These are phyloP conservation scores for Grammomys surdaster DNA, from an alignment of 2,113 vertebrate genomes.

Conservation along the genomic window DNA sequence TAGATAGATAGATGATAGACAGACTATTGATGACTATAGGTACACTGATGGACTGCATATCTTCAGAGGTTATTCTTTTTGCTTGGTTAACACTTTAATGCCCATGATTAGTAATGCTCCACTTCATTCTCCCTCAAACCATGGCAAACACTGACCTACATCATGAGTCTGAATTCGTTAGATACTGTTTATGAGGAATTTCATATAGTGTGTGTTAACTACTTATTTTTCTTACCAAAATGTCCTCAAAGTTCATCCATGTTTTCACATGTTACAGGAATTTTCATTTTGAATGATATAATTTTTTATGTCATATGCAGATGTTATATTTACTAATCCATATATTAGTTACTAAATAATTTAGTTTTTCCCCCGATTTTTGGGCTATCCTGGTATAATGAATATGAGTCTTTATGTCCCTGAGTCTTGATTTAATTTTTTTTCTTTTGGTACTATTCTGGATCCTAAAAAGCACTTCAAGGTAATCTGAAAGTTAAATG, in stretches of 20 bases:
- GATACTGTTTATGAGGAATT: background rate
- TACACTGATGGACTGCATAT: too few species aligned
- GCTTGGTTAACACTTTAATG: background rate
- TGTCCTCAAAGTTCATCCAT: background rate
- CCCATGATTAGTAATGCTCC: background rate
- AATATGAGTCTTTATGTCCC: background rate
- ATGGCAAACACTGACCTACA: too few species aligned
- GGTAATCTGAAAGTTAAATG: background rate
- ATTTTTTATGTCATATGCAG: background rate
- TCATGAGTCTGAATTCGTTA: background rate
- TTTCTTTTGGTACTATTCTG: background rate
- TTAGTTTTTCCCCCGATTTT: background rate
- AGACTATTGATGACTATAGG: background rate
- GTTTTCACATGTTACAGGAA: background rate
- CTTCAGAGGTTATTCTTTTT: background rate
- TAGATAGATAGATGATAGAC: too few species aligned
- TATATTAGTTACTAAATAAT: background rate
- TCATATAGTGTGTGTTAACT: background rate
- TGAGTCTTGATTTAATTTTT: background rate
- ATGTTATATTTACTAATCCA: background rate
- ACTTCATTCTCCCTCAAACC: background rate
- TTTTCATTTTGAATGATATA: background rate
- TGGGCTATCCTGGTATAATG: background rate
- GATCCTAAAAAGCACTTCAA: background rate
- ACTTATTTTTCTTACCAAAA: background rate